Percentiles rank a stretch among this genome's conserved stretches.
These are phyloP conservation scores for Corythornis madagascariensis DNA, from an alignment of 2,113 vertebrate species.

Conservation along the genomic window DNA sequence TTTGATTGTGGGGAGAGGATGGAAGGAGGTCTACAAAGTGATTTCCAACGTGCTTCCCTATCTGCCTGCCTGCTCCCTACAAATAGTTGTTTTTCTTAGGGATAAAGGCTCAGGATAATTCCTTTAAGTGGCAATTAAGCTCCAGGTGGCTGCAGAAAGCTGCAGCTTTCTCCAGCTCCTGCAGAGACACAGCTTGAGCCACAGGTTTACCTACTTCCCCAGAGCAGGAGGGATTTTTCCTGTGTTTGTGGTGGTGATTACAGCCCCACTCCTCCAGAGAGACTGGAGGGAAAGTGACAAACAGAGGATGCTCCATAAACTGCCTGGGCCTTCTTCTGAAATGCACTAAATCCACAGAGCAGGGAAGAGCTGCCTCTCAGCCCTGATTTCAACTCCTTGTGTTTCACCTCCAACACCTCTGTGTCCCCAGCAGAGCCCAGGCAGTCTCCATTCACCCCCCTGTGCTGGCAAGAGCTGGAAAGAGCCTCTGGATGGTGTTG, in stretches of 20 bases:
- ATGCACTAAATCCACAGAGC: neutral
- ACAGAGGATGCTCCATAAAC: neutral
- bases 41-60: neutral
- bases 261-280: neutral
- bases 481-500: neutral
- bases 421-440: neutral
- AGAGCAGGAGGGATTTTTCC: neutral
- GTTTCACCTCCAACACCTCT: neutral
- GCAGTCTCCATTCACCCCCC: neutral
- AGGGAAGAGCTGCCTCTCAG: neutral
- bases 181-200: slow-evolving; percentile 17
- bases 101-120: slow-evolving; percentile 44
- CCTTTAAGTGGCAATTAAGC: slow-evolving; percentile 64
- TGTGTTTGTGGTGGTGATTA: neutral
- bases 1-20: neutral
- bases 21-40: neutral
- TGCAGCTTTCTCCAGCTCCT: slow-evolving; percentile 33
- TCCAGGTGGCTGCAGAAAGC: slow-evolving; percentile 34
- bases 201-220: slow-evolving; percentile 6
- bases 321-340: neutral
- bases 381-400: neutral
- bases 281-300: neutral
- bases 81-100: slow-evolving; percentile 32
- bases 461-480: neutral
- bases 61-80: neutral